phyloP scores from a whole-genome alignment of 2,113 vertebrate genomes.

The Grammomys dolichurus region DNA sequence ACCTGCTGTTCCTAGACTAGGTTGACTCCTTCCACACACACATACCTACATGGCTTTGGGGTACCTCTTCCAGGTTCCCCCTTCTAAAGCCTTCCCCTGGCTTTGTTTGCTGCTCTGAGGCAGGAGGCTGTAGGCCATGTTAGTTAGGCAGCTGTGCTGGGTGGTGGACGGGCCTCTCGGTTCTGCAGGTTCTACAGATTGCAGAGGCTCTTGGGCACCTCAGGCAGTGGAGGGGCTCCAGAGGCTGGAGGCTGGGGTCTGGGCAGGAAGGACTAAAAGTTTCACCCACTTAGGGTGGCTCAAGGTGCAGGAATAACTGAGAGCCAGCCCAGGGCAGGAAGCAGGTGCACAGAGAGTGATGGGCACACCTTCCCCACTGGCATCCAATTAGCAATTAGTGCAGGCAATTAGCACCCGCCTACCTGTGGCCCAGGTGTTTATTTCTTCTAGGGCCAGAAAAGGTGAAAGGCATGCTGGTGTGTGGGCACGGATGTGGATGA shows the following conservation, averaged over 20 bases:
- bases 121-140: not conserved
- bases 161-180: not conserved
- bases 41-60: not conserved
- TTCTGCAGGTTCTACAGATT: not conserved
- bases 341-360: not conserved
- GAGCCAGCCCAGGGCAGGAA: constrained; percentile 12
- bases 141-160: not conserved
- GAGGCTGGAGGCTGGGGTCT: not conserved
- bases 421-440: not conserved
- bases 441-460: not conserved
- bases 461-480: not conserved
- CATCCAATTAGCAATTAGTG: constrained; percentile 68
- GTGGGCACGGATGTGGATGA: too few relatives aligned
- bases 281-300: not conserved
- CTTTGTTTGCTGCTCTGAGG: not conserved
- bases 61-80: not conserved
- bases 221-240: not conserved
- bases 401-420: constrained; percentile 70
- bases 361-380: constrained; percentile 18
- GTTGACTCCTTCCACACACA: not conserved
- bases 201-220: not conserved
- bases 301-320: not conserved
- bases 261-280: not conserved
- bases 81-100: not conserved
- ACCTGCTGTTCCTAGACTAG: not conserved